Base-by-base conservation (phyloP, 2,888 invertebrate genomes). In the Lasioglossum figueresi region DNA sequence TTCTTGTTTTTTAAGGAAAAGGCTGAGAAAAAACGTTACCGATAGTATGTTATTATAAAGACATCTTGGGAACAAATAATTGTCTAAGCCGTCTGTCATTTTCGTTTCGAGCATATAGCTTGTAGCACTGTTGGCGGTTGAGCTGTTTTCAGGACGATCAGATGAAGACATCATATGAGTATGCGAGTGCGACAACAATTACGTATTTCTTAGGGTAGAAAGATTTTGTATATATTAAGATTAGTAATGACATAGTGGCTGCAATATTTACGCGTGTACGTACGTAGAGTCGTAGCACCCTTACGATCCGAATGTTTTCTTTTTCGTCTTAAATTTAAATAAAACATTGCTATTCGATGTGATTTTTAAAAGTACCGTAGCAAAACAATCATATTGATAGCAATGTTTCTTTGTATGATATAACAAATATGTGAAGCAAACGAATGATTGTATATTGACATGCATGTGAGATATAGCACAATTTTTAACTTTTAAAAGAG, bases 11-110 rank as follows among this genome's bases (percentile, higher is more conserved):
- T 75, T 85, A 86, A 85, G 73, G 68, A 83, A 85, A 88, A 89
- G 80, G 86, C 83, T 83, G 85, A 84, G 82, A 73, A 82, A 63
- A 77, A 79, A 77, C 43, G 79, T 84, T 87, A 89, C 79, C 83
- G 80, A 82, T 88, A 86, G 81, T 83, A 76, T 85, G 83, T 90
- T 86, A 85, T 77, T 83, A 82, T 88, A 89, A 90, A 89, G 87
- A 90, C 87, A 89, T 90, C 78, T 91, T 89, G 85, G 89, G 88
- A 89, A 89, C 90, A 91, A 90, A 80, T 89, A 87, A 89, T 84
- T 88, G 87, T 88, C 83, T 90, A 89, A 90, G 88, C 88, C 81
- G 77, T 76, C 73, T 88, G 63, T 88, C 74, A 84, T 82, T 87
- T 90, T 56, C 56, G 77, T 88, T 86, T 89, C 74, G 81, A 85